Base-by-base conservation (phyloP, 2,797 vertebrate genomes). In the Phaenicophaeus curvirostris region DNA sequence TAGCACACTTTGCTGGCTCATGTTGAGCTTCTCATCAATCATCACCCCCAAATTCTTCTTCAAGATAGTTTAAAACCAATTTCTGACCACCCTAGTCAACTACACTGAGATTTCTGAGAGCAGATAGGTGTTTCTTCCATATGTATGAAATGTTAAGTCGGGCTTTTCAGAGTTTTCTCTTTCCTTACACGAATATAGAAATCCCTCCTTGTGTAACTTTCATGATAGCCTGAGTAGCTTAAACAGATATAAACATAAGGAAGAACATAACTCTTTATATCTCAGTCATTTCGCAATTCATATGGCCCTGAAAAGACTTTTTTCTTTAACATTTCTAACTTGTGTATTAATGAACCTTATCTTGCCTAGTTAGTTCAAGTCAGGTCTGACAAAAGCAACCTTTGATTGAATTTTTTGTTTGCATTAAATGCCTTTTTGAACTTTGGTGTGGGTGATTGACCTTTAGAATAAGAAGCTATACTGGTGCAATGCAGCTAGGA, bases 391-490 rank as follows among this genome's bases (percentile, higher is more conserved):
- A 57, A 88, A 92, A 91, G 62, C 48, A 62, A 86, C 53, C 58
- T 87, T 95, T 63, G 59, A 68, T 39, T 67, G 72, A 19, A 66
- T 69, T 81, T 87, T 58, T 66, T 73, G 41, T 85, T 92, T 89
- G 91, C 75, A 67, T 91, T 71, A 93, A 80, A 69, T 37, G 51
- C 30, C 72, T 75, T 75, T 95, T 82, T 95, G 94, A 96, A 95
- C 96, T 81, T 8, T 78, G 83, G n/a, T 72, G 73, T 66, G 67
- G 59, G 84, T 72, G 61, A 63, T 69, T 62, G 76, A 95, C 94
- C 96, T 97, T 96, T 95, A 94, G 89, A 96, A 89, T 76, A 93
- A 79, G 85, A 80, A 82, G 33, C 54, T 74, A 3, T 78, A 68
- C 14, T 87, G 91, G 78, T 89, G 73, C 94, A 94, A 75, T 71